Evolutionary conservation across 2,113 vertebrate species (phyloP).

Genomic region (Naja naja): DNA sequence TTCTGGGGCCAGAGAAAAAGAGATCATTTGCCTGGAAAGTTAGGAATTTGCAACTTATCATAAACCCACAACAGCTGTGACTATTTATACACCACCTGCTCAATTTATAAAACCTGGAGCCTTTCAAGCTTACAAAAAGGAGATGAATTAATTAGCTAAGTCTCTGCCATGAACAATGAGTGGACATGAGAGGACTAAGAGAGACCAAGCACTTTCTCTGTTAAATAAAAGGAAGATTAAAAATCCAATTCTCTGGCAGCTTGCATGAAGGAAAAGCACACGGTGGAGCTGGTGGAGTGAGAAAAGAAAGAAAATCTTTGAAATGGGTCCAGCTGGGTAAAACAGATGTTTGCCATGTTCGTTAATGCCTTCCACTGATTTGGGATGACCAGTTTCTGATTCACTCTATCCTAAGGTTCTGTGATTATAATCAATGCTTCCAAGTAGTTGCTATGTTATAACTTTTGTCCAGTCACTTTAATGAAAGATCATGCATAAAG

Average conservation of each 20-base stretch:
- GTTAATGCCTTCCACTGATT: background rate
- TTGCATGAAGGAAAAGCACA: accelerated
- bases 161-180: background rate
- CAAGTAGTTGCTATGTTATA: background rate
- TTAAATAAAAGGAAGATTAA: constrained; percentile 33
- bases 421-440: background rate
- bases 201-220: background rate
- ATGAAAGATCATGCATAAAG: background rate
- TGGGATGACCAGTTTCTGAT: background rate
- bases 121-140: background rate
- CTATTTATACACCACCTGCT: constrained; percentile 22
- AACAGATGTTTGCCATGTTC: background rate
- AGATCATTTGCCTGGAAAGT: background rate
- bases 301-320: background rate
- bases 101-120: constrained; percentile 20
- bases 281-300: background rate
- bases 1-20: background rate
- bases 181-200: background rate
- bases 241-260: background rate
- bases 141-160: background rate
- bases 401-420: background rate
- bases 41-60: background rate
- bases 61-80: constrained; percentile 14
- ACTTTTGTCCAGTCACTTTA: background rate
- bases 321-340: background rate